Conservation (phyloP, 2,888 invertebrate species). For the Dinocampus coccinellae region DNA sequence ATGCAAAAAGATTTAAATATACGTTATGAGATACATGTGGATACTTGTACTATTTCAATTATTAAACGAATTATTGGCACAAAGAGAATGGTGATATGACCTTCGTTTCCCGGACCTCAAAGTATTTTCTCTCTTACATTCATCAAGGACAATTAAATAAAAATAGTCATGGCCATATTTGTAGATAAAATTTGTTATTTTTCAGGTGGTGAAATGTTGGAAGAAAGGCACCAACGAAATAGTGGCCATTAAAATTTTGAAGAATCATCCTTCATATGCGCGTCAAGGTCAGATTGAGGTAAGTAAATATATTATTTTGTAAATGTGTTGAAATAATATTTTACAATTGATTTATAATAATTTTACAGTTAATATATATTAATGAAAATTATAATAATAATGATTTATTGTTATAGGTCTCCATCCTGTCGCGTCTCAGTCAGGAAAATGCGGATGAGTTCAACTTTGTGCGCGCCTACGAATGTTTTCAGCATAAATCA, state of each 20-base stretch:
- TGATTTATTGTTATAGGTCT: conserved; percentile 76
- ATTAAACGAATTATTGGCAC: neutral
- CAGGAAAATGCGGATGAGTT: conserved; percentile 99
- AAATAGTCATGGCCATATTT: conserved; percentile 13
- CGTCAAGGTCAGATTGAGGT: conserved; percentile 99
- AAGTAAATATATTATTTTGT: conserved; percentile 48
- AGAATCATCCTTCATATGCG: conserved; percentile 99
- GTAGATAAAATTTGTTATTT: conserved; percentile 34
- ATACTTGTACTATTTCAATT: neutral
- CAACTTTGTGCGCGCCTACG: conserved; percentile 99
- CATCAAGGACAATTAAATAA: neutral
- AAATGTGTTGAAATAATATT: conserved; percentile 4
- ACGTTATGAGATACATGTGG: neutral
- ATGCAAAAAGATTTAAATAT: neutral
- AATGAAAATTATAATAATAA: neutral
- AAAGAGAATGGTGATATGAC: neutral
- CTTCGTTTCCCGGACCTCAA: conserved; percentile 22
- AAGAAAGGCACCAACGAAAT: conserved; percentile 99
- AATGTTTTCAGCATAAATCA: conserved; percentile 99
- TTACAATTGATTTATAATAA: neutral
- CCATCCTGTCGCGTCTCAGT: conserved; percentile 91
- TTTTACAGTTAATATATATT: neutral
- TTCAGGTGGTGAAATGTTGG: conserved; percentile 99
- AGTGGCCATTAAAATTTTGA: conserved; percentile 99
- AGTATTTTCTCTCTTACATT: conserved; percentile 23